Evolutionary conservation across 92 coral and sea anemone genomes (phyloP), one percentile per base, ranked within the genome.

Genomic region (Palythoa grandis): DNA sequence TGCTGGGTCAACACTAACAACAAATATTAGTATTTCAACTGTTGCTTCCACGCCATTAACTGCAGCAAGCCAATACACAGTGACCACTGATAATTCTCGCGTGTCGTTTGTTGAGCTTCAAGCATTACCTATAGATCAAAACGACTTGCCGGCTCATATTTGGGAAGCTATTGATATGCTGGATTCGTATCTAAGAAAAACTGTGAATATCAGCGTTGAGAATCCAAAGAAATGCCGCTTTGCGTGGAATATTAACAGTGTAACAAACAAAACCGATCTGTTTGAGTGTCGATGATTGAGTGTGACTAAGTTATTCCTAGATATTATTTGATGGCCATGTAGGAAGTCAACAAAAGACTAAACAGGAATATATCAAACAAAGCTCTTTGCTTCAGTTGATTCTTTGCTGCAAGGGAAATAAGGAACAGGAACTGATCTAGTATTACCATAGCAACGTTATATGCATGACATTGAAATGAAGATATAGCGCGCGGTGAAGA

Each of bases 221-320:
- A 15, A 24, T 69, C 11, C 40, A 15, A 24, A 25, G 17, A 69
- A 25, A 69, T 24, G 39, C 10, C 73, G 43, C 17, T 69, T 69
- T 69, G 73, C 73, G 5, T 69, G 73, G 73, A 69, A 69, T 24
- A 24, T 69, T 14, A 25, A 69, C n/a, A 69, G 73, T 3, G 73
- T 69, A 7, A 69, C 40, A 2, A 29, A 69, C 47, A 24, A 9
- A 69, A 69, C 73, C 14, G 48, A 69, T 6, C 24, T 69, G 16
- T 69, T 29, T 11, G 73, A 69, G 43, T 69, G 73, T 69, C 24
- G 47, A 25, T 69, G 43, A 69, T 2, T 24, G 47, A 5, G 7
- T 1, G 50, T 43, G 48, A 43, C 9, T 3, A 43, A 3, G 0
- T 1, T 43, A 43, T 43, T 43, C 50, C 6, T 43, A 7, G 35